A percentile compares a stretch with the other conserved stretches of the same genome.
These are phyloP conservation scores for Scortum barcoo DNA, from an alignment of 2,113 vertebrate species.

Conservation along the genomic window DNA sequence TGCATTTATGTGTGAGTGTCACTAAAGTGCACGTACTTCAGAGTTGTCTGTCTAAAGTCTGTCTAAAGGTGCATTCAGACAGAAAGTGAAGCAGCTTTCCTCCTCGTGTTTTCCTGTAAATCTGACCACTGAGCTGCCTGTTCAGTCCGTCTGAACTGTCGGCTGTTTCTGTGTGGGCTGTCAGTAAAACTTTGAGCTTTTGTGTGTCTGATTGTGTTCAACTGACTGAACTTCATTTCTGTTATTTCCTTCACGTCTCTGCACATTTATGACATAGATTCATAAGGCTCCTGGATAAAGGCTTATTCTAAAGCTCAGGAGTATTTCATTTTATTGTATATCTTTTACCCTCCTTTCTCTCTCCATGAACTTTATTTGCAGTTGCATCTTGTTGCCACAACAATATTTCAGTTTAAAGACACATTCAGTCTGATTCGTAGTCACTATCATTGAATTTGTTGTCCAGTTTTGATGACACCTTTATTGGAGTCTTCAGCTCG, in stretches of 20 bases:
- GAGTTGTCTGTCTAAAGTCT: too few relatives aligned
- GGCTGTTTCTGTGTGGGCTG: too few relatives aligned
- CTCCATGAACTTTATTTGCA: not conserved
- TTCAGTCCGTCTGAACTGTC: too few relatives aligned
- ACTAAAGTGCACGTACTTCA: too few relatives aligned
- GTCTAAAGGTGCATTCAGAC: too few relatives aligned
- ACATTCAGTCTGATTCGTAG: not conserved
- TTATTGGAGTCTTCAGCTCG: not conserved
- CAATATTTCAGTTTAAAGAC: not conserved
- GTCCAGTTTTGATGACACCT: not conserved
- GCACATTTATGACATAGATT: not conserved
- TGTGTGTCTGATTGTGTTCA: too few relatives aligned
- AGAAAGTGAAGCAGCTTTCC: too few relatives aligned
- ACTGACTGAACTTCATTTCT: too few relatives aligned
- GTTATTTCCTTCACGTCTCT: not conserved
- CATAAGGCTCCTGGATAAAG: not conserved
- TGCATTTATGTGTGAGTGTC: too few relatives aligned
- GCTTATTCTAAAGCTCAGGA: not conserved
- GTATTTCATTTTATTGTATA: not conserved
- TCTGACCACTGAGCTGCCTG: too few relatives aligned
- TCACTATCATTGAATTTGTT: not conserved
- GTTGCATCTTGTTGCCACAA: not conserved
- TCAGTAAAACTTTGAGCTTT: too few relatives aligned
- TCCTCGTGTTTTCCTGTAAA: too few relatives aligned
- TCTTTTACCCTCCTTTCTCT: not conserved